Percentiles rank a stretch among this genome's conserved stretches.
Evolutionary conservation across 2,888 invertebrate genomes (phyloP).

Genomic region (Epirrita christyi): DNA sequence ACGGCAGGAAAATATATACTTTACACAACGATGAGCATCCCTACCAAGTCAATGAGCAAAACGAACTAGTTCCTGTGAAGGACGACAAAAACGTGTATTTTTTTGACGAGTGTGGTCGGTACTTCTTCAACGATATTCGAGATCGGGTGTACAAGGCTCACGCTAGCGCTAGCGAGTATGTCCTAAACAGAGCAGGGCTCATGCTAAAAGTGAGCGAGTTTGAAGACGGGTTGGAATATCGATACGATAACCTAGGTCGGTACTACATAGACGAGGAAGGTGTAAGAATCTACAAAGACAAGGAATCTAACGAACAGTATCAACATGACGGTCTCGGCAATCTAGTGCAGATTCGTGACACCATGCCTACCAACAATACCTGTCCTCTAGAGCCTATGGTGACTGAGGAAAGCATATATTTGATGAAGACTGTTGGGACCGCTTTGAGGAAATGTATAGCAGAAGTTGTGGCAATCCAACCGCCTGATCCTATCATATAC

Average conservation of each 20-base stretch:
- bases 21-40: conserved; percentile 27
- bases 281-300: conserved; percentile 42
- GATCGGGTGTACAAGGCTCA: conserved; percentile 46
- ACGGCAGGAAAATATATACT: conserved; percentile 50
- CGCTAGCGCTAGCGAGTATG: conserved; percentile 46
- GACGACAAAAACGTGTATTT: conserved; percentile 51
- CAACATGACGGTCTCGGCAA: conserved; percentile 47
- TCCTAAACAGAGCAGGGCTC: conserved; percentile 36
- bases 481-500: conserved; percentile 51
- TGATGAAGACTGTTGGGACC: conserved; percentile 45
- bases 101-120: conserved; percentile 53
- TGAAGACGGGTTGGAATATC: conserved; percentile 41
- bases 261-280: conserved; percentile 43
- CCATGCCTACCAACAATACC: conserved; percentile 7
- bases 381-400: conserved; percentile 39
- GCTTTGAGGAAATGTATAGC: conserved; percentile 53
- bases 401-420: conserved; percentile 47
- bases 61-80: conserved; percentile 39
- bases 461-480: conserved; percentile 51
- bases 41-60: conserved; percentile 48
- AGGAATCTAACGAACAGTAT: conserved; percentile 39
- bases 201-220: conserved; percentile 45
- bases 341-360: conserved; percentile 39
- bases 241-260: conserved; percentile 48
- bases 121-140: conserved; percentile 40